Evolutionary conservation across 1,140 invertebrate genomes (phyloP).

Genomic region (Steinernema feltiae): DNA sequence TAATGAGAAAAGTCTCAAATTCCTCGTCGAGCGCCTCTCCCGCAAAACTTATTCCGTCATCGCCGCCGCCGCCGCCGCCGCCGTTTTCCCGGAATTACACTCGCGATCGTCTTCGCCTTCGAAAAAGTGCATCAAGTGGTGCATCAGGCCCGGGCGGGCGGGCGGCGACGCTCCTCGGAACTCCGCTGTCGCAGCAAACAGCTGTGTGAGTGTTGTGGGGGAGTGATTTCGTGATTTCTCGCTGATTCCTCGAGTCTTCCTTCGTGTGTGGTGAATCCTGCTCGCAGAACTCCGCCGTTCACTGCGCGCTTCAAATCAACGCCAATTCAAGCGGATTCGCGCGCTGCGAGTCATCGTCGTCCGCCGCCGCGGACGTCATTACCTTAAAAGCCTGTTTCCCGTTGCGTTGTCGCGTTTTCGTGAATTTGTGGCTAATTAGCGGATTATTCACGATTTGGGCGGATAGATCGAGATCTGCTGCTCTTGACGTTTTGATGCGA

Average conservation of each 20-base stretch:
- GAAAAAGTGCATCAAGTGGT: not conserved
- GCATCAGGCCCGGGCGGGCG: not conserved
- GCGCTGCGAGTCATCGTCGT: not conserved
- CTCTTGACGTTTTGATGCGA: no score
- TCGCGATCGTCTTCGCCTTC: not conserved
- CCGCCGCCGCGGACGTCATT: not conserved
- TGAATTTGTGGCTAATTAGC: not conserved
- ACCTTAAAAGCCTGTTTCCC: not conserved
- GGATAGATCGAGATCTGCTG: no score
- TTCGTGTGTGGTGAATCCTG: no score
- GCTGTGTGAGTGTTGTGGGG: not conserved
- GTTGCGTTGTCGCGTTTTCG: no score
- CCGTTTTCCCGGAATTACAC: not conserved
- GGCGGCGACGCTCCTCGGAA: not conserved
- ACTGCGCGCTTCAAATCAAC: not conserved
- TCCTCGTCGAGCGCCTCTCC: no score
- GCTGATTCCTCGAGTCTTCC: no score
- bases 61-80: not conserved
- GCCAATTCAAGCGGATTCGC: not conserved
- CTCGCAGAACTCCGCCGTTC: not conserved
- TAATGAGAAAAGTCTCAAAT: conserved; percentile 11
- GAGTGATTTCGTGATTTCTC: not conserved
- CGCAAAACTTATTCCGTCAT: conserved; percentile 15
- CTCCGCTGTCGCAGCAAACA: not conserved
- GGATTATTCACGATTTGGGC: not conserved